These are phyloP conservation scores for Spodoptera litura DNA, from an alignment of 1,140 invertebrate species.

Conservation along the genomic window DNA sequence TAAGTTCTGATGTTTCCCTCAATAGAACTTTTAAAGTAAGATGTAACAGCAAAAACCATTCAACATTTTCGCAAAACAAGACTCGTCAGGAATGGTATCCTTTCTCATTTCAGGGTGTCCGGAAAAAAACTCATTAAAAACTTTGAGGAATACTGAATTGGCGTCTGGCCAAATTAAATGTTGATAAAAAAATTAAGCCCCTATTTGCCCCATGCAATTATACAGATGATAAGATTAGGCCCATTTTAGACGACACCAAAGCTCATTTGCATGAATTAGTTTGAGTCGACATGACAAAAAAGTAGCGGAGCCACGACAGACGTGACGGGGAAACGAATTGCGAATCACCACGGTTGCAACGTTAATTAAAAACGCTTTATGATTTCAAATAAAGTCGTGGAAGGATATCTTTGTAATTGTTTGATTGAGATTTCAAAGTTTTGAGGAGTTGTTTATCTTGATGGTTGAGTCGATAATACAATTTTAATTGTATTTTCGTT, in stretches of 20 bases:
- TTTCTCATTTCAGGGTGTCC: conserved; percentile 4
- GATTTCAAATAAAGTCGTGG: conserved; percentile 41
- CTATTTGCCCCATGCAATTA: conserved; percentile 63
- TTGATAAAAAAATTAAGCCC: conserved; percentile 62
- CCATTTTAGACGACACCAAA: conserved; percentile 60
- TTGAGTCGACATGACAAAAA: conserved; percentile 63
- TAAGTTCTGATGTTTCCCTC: background rate
- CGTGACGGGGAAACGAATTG: conserved; percentile 64
- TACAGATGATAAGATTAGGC: conserved; percentile 64
- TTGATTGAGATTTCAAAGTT: background rate
- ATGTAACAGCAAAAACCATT: conserved; percentile 2
- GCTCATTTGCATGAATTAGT: conserved; percentile 71
- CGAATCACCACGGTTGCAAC: conserved; percentile 35
- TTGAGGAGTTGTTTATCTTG: background rate
- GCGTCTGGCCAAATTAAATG: conserved; percentile 47
- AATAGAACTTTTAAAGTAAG: conserved; percentile 10
- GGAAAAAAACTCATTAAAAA: conserved; percentile 44
- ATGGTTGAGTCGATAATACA: background rate
- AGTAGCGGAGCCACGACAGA: conserved; percentile 53
- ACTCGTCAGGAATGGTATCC: conserved; percentile 18
- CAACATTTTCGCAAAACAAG: conserved; percentile 4
- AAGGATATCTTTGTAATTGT: conserved; percentile 18
- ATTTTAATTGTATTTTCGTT: background rate
- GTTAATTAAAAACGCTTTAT: conserved; percentile 47
- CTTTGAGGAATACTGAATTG: conserved; percentile 36